Conservation (phyloP, 2,888 invertebrate genomes). For the Leptothorax acervorum region DNA sequence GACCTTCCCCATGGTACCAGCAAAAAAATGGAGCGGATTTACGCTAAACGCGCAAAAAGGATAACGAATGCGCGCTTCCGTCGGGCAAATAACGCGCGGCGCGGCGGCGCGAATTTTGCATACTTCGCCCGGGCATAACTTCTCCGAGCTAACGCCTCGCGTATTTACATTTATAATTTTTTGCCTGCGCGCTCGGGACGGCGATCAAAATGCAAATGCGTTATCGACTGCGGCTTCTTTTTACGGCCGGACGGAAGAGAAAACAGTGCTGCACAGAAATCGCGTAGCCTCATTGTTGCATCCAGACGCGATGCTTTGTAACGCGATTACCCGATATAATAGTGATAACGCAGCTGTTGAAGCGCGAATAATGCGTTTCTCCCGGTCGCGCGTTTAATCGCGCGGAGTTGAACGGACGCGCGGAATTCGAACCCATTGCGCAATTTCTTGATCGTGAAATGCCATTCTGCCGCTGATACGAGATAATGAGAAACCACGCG, state of each 20-base stretch:
- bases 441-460: constrained; percentile 52
- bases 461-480: constrained; percentile 46
- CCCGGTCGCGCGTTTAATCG: constrained; percentile 51
- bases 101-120: constrained; percentile 19
- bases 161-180: constrained; percentile 45
- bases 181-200: constrained; percentile 2
- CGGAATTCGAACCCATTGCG: constrained; percentile 53
- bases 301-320: neutral
- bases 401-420: constrained; percentile 51
- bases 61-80: constrained; percentile 26
- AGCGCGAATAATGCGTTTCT: constrained; percentile 38
- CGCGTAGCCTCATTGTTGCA: neutral
- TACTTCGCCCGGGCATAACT: constrained; percentile 12
- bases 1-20: neutral
- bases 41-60: constrained; percentile 40
- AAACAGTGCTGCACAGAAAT: neutral
- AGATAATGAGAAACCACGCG: constrained; percentile 52
- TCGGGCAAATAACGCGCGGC: neutral
- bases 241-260: neutral
- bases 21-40: constrained; percentile 30
- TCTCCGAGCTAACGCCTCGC: neutral
- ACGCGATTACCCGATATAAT: neutral
- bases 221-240: constrained; percentile 11
- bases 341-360: constrained; percentile 34
- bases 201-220: constrained; percentile 45